phyloP scores from a whole-genome alignment of 2,888 invertebrate species.

The Patella ulyssiponensis region DNA sequence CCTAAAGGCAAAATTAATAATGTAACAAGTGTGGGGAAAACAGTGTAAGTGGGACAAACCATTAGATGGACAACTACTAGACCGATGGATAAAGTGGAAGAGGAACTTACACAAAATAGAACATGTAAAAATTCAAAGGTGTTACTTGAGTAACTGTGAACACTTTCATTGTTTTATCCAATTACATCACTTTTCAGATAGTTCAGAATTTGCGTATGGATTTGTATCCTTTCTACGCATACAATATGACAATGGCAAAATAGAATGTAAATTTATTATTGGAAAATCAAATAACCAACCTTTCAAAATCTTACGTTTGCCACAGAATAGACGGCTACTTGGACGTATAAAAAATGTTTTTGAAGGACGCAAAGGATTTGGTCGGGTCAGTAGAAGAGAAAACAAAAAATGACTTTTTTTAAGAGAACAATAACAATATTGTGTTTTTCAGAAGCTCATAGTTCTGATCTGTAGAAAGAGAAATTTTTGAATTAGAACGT shows the following conservation, averaged over 20 bases:
- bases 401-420: no score
- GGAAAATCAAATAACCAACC: slow-evolving; percentile 31
- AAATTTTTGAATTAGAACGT: no score
- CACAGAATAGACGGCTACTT: no score
- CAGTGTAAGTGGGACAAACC: slow-evolving; percentile 39
- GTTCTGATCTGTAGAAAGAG: no score
- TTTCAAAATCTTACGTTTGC: slow-evolving; percentile 6
- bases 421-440: no score
- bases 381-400: no score
- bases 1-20: slow-evolving; percentile 31
- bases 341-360: no score
- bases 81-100: slow-evolving; percentile 24
- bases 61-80: slow-evolving; percentile 14
- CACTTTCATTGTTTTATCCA: slow-evolving; percentile 9
- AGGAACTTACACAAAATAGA: slow-evolving; percentile 20
- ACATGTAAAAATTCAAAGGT: slow-evolving; percentile 17
- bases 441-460: no score
- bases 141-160: slow-evolving; percentile 27
- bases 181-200: slow-evolving; percentile 34
- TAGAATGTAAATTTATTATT: slow-evolving; percentile 28
- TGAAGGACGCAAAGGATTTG: no score
- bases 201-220: slow-evolving; percentile 10
- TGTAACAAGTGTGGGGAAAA: slow-evolving; percentile 30
- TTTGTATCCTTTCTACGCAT: slow-evolving; percentile 20
- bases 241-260: slow-evolving; percentile 14